A percentile compares a stretch with the other conserved stretches of the same genome.
Conservation (phyloP, 2,113 vertebrate species). For the Ptilonorhynchus violaceus region DNA sequence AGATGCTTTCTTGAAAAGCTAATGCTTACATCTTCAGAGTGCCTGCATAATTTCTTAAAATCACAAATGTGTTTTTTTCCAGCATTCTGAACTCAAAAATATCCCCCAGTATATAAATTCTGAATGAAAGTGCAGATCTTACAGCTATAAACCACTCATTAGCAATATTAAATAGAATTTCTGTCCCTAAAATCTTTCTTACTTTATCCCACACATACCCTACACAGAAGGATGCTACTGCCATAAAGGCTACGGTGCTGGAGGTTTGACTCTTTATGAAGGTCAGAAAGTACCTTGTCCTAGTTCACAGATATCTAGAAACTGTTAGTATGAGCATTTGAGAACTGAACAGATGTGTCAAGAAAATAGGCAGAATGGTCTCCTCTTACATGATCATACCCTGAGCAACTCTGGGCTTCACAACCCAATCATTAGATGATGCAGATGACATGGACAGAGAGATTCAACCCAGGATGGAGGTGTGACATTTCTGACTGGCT, state of each 20-base stretch:
- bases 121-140: not conserved
- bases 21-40: not conserved
- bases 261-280: not conserved
- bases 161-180: not conserved
- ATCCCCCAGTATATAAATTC: not conserved
- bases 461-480: not conserved
- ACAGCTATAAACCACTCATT: not conserved
- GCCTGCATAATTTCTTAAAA: not conserved
- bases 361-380: not conserved
- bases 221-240: not conserved
- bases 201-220: not conserved
- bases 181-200: not conserved
- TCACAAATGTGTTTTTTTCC: not conserved
- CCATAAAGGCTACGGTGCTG: not conserved
- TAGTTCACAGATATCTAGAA: not conserved
- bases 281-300: not conserved
- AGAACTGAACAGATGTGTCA: not conserved
- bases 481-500: not conserved
- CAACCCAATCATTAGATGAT: not conserved
- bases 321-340: not conserved
- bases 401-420: not conserved
- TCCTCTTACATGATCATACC: not conserved
- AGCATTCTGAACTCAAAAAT: not conserved
- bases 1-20: not conserved
- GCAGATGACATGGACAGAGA: not conserved